Conservation (phyloP, 2,888 invertebrate species). For the Sesia apiformis region DNA sequence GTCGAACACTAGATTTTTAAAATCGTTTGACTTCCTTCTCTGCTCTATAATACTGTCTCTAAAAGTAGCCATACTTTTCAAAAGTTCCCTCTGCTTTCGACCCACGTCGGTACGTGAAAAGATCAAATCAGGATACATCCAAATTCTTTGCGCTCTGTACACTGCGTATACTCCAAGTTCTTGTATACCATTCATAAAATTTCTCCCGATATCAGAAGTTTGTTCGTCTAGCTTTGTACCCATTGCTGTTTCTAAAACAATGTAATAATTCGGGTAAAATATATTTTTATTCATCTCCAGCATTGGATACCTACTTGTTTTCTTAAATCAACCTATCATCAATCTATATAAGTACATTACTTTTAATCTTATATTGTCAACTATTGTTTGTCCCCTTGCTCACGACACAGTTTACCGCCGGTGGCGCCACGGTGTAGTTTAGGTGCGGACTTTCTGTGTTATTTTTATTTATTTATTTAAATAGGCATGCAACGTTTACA, state of each 20-base stretch:
- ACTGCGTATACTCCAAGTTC: conserved; percentile 41
- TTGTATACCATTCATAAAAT: conserved; percentile 74
- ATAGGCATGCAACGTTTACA: no score
- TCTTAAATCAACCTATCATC: no score
- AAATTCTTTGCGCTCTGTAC: conserved; percentile 61
- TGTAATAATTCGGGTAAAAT: no score
- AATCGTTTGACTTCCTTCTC: conserved; percentile 20
- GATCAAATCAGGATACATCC: conserved; percentile 68
- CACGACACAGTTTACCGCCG: no score
- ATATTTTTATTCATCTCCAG: neutral
- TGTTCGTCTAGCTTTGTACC: conserved; percentile 74
- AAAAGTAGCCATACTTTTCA: conserved; percentile 50
- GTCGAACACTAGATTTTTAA: conserved; percentile 8
- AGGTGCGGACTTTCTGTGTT: no score
- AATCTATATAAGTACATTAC: no score
- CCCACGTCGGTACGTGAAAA: conserved; percentile 68
- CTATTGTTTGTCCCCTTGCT: no score
- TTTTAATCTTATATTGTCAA: no score
- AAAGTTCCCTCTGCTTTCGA: conserved; percentile 44
- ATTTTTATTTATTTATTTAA: no score
- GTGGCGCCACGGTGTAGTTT: no score
- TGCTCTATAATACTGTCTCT: conserved; percentile 52
- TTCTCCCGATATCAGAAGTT: conserved; percentile 38
- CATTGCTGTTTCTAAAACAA: conserved; percentile 77
- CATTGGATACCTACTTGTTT: no score